Conservation (phyloP, 1,140 invertebrate genomes). For the Drosophila equinoxialis region DNA sequence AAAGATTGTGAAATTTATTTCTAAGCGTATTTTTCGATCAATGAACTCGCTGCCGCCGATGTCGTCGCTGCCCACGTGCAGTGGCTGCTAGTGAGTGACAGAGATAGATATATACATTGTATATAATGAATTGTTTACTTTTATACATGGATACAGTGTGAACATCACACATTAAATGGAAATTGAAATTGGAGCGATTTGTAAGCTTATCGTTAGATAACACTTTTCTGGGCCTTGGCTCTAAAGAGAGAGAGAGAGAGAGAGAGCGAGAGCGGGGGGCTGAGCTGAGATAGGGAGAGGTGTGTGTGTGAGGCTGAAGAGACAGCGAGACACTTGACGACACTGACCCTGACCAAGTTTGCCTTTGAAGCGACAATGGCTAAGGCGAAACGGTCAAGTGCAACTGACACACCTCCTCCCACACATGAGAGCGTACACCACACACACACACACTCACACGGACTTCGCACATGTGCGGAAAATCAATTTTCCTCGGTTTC, state of each 20-base stretch:
- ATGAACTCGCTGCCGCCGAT: constrained; percentile 19
- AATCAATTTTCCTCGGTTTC: constrained; percentile 64
- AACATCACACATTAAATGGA: neutral
- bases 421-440: constrained; percentile 10
- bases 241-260: neutral
- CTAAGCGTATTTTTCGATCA: constrained; percentile 11
- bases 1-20: constrained; percentile 38
- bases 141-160: neutral
- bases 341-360: constrained; percentile 33
- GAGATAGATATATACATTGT: neutral
- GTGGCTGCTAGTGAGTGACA: neutral
- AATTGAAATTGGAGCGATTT: neutral
- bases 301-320: constrained; percentile 1
- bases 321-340: constrained; percentile 13
- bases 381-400: constrained; percentile 51
- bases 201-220: constrained; percentile 8
- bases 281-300: neutral
- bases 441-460: constrained; percentile 16
- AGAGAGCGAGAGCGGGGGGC: too few species aligned
- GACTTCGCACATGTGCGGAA: constrained; percentile 38
- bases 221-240: neutral
- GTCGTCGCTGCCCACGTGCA: constrained; percentile 10
- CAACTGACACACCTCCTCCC: constrained; percentile 43
- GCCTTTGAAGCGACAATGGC: constrained; percentile 8
- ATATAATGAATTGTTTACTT: neutral